Evolutionary conservation across 2,888 invertebrate species (phyloP).

Genomic region (Tachystola acroxantha): DNA sequence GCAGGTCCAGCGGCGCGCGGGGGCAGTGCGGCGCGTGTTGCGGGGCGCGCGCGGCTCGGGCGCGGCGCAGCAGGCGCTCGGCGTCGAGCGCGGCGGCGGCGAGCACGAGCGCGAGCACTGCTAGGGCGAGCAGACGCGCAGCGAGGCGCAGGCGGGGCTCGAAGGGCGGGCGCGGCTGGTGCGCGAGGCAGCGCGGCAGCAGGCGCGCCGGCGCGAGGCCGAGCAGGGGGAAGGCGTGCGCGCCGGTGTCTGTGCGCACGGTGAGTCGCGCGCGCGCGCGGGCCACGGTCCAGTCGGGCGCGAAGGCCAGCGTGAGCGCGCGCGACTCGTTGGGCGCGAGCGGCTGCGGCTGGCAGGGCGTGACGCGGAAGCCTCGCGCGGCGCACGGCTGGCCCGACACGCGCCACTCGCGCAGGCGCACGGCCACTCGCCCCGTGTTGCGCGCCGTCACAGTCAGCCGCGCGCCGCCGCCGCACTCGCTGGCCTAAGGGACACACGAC

Average conservation of each 20-base stretch:
- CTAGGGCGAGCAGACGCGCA: conserved; percentile 44
- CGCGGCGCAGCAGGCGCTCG: conserved; percentile 27
- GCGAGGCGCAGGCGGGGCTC: conserved; percentile 67
- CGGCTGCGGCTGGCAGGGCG: conserved; percentile 47
- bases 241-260: conserved; percentile 31
- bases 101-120: conserved; percentile 26
- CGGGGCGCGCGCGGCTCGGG: conserved; percentile 22
- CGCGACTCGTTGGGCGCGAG: conserved; percentile 53
- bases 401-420: conserved; percentile 79
- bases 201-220: conserved; percentile 34
- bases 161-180: conserved; percentile 70
- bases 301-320: conserved; percentile 42
- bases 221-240: conserved; percentile 34
- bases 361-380: conserved; percentile 53
- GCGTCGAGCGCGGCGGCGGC: conserved; percentile 35
- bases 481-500: conserved; percentile 87
- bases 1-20: conserved; percentile 31
- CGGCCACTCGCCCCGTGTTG: conserved; percentile 94
- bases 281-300: conserved; percentile 52
- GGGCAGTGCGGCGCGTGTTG: conserved; percentile 16
- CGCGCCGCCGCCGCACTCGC: conserved; percentile 82
- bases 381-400: conserved; percentile 45
- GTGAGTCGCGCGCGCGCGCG: conserved; percentile 33
- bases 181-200: conserved; percentile 28
- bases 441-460: conserved; percentile 89